Conservation (phyloP, 2,797 vertebrate species). For the Crenuchus spilurus region DNA sequence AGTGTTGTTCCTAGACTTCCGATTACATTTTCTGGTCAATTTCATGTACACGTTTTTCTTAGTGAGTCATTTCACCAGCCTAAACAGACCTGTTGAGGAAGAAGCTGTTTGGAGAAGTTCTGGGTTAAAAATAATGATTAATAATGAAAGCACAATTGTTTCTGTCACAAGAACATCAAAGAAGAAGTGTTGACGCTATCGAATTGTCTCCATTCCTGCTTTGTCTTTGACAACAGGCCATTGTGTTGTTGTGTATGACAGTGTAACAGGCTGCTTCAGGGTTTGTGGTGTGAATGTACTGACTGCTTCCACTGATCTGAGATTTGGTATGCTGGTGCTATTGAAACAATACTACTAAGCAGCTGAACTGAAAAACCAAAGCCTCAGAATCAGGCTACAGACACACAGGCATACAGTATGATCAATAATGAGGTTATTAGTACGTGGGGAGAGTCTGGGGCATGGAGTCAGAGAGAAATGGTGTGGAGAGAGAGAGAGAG, state of each 20-base stretch:
- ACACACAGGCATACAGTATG: slow-evolving; percentile 5
- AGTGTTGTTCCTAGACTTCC: too few species aligned
- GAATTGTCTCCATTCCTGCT: neutral
- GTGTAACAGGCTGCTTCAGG: neutral
- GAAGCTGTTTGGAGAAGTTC: too few species aligned
- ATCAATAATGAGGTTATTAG: slow-evolving; percentile 43
- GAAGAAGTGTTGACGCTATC: neutral
- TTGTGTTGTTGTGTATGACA: neutral
- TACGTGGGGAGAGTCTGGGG: neutral
- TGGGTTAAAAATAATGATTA: too few species aligned
- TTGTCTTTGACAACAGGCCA: neutral
- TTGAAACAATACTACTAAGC: slow-evolving; percentile 9
- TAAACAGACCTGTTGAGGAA: too few species aligned
- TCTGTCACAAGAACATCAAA: neutral
- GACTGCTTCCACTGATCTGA: slow-evolving; percentile 10
- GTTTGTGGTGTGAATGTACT: slow-evolving; percentile 6
- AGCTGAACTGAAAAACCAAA: neutral
- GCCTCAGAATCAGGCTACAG: slow-evolving; percentile 17
- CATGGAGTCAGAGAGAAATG: slow-evolving; percentile 20
- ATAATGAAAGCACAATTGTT: too few species aligned
- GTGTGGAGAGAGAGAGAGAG: slow-evolving; percentile 6
- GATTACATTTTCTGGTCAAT: too few species aligned
- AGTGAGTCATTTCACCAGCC: too few species aligned
- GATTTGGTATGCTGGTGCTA: neutral
- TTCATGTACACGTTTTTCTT: too few species aligned